Evolutionary conservation across 1,140 invertebrate species (phyloP).

Genomic region (Sitobion miscanthi): DNA sequence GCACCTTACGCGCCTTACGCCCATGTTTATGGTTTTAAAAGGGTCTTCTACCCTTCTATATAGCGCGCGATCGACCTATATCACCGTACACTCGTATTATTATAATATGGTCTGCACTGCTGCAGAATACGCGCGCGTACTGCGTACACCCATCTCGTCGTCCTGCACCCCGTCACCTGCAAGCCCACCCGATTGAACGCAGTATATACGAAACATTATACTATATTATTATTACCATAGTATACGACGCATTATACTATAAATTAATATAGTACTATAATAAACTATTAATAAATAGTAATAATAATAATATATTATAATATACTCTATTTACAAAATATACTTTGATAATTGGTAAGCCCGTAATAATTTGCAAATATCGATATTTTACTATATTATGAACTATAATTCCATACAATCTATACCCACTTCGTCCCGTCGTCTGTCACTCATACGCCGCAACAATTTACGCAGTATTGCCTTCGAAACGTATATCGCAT

Average conservation of each 20-base stretch:
- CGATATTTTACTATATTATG: background rate
- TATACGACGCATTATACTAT: too few species aligned
- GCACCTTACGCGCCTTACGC: slow-evolving; percentile 12
- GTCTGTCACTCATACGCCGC: background rate
- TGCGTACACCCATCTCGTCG: background rate
- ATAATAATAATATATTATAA: too few species aligned
- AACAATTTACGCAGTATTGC: background rate
- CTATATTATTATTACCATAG: background rate
- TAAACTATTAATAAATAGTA: too few species aligned
- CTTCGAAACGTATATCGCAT: background rate
- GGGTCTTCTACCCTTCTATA: background rate
- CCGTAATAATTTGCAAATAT: background rate
- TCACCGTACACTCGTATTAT: background rate
- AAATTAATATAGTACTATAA: too few species aligned
- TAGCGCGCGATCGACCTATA: background rate
- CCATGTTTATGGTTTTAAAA: slow-evolving; percentile 15
- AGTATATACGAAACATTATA: background rate
- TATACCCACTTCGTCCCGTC: background rate
- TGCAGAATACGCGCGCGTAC: background rate
- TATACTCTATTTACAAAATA: background rate
- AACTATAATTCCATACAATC: background rate
- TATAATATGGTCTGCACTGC: background rate
- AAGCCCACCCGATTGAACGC: too few species aligned
- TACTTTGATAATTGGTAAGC: background rate
- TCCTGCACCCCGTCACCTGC: background rate